These are phyloP conservation scores for Leptestheria dahalacensis DNA, from an alignment of 1,140 invertebrate species.

Conservation along the genomic window DNA sequence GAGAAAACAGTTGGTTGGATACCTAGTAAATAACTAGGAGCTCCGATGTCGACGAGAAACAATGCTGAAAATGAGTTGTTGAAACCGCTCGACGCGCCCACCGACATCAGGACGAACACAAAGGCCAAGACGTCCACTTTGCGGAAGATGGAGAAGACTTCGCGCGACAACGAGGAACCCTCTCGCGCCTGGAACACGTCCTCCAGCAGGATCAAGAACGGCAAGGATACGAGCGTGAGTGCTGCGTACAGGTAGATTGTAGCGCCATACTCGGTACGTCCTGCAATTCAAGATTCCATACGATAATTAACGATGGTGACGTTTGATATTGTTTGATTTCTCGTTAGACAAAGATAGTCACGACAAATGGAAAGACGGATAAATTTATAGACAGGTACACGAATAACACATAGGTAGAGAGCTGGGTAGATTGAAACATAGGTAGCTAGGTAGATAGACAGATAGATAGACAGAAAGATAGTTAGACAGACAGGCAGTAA, in stretches of 20 bases:
- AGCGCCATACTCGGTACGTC: background rate
- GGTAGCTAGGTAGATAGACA: too few relatives aligned
- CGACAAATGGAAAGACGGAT: too few relatives aligned
- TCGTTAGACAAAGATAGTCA: too few relatives aligned
- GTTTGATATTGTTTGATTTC: too few relatives aligned
- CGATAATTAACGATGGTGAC: too few relatives aligned
- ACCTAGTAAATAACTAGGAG: background rate
- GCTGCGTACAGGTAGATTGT: background rate
- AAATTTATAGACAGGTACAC: too few relatives aligned
- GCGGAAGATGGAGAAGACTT: background rate
- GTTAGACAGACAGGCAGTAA: too few relatives aligned
- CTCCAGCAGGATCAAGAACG: background rate
- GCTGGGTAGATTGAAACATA: too few relatives aligned
- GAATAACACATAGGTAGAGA: too few relatives aligned
- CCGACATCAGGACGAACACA: background rate
- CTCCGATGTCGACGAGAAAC: background rate
- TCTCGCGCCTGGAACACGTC: background rate
- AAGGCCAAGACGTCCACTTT: background rate
- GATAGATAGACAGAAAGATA: too few relatives aligned
- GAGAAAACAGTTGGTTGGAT: too few relatives aligned
- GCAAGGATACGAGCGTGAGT: background rate
- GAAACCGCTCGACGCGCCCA: background rate
- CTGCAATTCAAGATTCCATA: too few relatives aligned
- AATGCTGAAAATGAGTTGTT: background rate
- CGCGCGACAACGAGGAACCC: background rate